A percentile compares a stretch with the other conserved stretches of the same genome.
Evolutionary conservation across 2,113 vertebrate species (phyloP).

Genomic region (Coreoperca whiteheadi): DNA sequence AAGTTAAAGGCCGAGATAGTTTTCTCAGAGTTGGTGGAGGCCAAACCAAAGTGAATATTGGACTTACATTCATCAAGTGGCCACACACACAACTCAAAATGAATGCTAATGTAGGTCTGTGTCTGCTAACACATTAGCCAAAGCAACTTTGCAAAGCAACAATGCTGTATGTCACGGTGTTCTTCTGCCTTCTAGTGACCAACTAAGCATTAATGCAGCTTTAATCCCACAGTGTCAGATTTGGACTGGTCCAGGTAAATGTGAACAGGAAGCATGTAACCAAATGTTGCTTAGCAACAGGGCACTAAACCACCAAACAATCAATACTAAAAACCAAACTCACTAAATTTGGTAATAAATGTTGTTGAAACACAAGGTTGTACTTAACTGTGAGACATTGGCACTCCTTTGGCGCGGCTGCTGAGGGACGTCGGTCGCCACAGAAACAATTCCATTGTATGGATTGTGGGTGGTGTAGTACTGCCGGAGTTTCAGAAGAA

Average conservation of each 20-base stretch:
- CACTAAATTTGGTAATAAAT: background rate
- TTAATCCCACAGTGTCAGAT: background rate
- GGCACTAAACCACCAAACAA: background rate
- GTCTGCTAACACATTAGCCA: background rate
- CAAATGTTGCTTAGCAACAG: slow-evolving; percentile 49
- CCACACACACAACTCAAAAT: background rate
- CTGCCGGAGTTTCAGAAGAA: too few species aligned
- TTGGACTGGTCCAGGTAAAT: background rate
- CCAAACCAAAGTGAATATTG: background rate
- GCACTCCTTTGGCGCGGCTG: background rate
- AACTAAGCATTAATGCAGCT: background rate
- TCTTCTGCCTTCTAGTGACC: background rate
- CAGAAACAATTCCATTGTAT: background rate
- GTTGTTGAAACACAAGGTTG: background rate
- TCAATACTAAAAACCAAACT: background rate
- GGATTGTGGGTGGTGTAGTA: background rate
- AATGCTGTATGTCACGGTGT: background rate
- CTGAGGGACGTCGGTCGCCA: too few species aligned
- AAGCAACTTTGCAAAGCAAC: background rate
- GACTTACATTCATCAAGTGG: too few species aligned
- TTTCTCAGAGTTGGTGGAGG: background rate
- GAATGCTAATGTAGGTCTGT: background rate
- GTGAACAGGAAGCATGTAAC: slow-evolving; percentile 8
- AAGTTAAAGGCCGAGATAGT: too few species aligned
- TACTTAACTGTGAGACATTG: background rate